These are phyloP conservation scores for Cheilosia urbana DNA, from an alignment of 2,888 invertebrate genomes.

Conservation along the genomic window DNA sequence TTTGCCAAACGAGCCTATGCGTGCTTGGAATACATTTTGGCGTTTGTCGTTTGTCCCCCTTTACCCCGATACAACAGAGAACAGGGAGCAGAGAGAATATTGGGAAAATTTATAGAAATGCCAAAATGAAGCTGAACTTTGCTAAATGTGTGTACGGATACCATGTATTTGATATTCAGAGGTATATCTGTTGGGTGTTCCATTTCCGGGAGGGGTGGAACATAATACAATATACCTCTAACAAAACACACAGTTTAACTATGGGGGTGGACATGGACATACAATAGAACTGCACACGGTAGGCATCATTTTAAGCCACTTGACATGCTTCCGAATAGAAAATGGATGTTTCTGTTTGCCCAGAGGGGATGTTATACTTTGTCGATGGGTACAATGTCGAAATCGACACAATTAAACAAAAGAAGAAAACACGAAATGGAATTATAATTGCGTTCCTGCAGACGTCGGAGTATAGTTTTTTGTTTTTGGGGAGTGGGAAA, in stretches of 20 bases:
- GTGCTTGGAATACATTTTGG: slow-evolving; percentile 82
- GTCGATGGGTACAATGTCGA: slow-evolving; percentile 30
- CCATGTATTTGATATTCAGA: slow-evolving; percentile 36
- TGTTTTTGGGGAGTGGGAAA: slow-evolving; percentile 42
- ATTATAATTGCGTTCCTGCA: slow-evolving; percentile 59
- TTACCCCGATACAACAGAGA: neutral
- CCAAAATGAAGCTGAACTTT: slow-evolving; percentile 63
- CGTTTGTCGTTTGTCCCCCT: slow-evolving; percentile 11
- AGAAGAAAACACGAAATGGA: slow-evolving; percentile 28
- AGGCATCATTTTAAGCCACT: slow-evolving; percentile 62
- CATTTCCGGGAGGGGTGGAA: slow-evolving; percentile 37
- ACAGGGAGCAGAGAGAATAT: slow-evolving; percentile 45
- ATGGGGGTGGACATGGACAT: slow-evolving; percentile 46
- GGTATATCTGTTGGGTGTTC: slow-evolving; percentile 56
- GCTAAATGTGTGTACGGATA: slow-evolving; percentile 52
- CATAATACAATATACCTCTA: neutral
- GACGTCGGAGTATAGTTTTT: slow-evolving; percentile 42
- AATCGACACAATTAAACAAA: slow-evolving; percentile 47
- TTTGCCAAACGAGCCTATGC: slow-evolving; percentile 83
- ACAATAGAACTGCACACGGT: slow-evolving; percentile 47
- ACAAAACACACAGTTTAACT: slow-evolving; percentile 26
- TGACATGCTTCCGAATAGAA: slow-evolving; percentile 57
- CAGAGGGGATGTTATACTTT: slow-evolving; percentile 3
- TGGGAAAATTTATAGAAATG: slow-evolving; percentile 65
- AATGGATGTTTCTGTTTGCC: slow-evolving; percentile 55